These are phyloP conservation scores for Tanytarsus gracilentus DNA, from an alignment of 2,888 invertebrate species.

Conservation along the genomic window DNA sequence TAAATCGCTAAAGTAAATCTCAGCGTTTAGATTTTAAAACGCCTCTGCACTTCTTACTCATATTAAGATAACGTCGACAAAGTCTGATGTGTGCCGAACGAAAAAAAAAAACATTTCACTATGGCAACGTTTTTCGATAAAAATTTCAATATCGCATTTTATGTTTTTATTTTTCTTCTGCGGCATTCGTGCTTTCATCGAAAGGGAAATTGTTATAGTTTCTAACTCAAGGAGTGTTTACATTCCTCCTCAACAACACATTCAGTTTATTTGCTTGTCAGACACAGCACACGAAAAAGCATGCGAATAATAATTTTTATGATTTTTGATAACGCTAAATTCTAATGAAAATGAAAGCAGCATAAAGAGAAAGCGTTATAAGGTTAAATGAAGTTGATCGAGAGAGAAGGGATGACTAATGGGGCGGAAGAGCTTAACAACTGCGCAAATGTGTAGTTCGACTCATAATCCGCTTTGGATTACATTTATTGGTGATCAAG, in stretches of 20 bases:
- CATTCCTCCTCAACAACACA: neutral
- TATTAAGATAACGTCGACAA: neutral
- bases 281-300: neutral
- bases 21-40: neutral
- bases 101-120: neutral
- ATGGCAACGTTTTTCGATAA: neutral
- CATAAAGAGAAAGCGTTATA: too few species aligned
- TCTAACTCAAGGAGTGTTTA: slow-evolving; percentile 17
- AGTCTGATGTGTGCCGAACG: neutral
- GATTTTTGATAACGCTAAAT: too few species aligned
- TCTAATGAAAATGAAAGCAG: too few species aligned
- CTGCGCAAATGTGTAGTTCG: too few species aligned
- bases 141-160: neutral
- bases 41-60: neutral
- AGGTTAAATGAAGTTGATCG: too few species aligned
- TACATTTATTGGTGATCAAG: too few species aligned
- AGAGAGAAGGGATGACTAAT: too few species aligned
- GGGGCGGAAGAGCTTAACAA: too few species aligned
- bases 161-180: neutral
- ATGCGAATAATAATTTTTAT: neutral
- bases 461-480: too few species aligned
- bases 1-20: neutral
- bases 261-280: neutral
- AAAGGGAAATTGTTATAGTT: neutral
- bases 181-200: slow-evolving; percentile 1